Conservation (phyloP, 2,888 invertebrate genomes). For the Monopis laevigella region DNA sequence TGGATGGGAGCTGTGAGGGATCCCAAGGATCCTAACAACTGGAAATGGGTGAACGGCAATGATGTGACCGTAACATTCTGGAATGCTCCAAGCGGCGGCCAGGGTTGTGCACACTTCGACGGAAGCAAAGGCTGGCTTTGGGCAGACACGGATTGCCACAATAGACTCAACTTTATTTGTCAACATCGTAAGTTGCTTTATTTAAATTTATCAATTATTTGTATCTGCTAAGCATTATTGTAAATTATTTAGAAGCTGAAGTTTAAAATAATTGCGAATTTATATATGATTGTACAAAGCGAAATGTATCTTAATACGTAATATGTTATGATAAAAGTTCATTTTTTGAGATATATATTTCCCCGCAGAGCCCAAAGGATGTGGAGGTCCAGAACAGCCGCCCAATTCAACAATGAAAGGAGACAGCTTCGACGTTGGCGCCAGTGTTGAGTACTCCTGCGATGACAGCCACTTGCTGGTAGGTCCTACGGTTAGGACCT, state of each 20-base stretch:
- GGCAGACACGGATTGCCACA: constrained; percentile 90
- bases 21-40: constrained; percentile 76
- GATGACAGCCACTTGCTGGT: constrained; percentile 88
- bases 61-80: constrained; percentile 92
- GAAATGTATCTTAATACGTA: too few species aligned
- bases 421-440: constrained; percentile 81
- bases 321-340: too few species aligned
- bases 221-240: not conserved
- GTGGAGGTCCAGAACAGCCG: constrained; percentile 92
- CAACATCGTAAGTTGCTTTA: constrained; percentile 83
- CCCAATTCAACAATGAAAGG: constrained; percentile 90
- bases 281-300: too few species aligned
- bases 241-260: too few species aligned
- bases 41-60: constrained; percentile 92
- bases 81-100: constrained; percentile 85
- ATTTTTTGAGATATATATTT: too few species aligned
- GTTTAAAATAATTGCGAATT: too few species aligned
- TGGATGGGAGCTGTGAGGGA: constrained; percentile 96
- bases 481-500: constrained; percentile 84
- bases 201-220: not conserved
- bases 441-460: constrained; percentile 84
- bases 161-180: constrained; percentile 88
- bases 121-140: constrained; percentile 95
- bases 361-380: constrained; percentile 83
- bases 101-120: constrained; percentile 89